phyloP scores from a whole-genome alignment of 1,140 invertebrate genomes.

The Ladona fulva region DNA sequence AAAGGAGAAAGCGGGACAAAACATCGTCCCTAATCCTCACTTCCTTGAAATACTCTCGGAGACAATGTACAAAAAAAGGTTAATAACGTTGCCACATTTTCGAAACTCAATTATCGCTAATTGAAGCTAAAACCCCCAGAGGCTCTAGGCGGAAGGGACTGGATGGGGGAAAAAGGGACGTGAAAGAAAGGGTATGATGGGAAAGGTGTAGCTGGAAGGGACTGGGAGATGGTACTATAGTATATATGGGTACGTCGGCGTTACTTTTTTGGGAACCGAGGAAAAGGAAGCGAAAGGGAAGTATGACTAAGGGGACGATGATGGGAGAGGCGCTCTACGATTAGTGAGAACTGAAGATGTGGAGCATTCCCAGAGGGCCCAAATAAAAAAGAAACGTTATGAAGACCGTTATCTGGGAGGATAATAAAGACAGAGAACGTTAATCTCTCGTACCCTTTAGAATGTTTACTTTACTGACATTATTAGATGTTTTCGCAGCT shows the following conservation, averaged over 20 bases:
- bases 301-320: neutral
- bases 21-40: neutral
- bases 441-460: too few relatives aligned
- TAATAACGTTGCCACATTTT: conserved; percentile 10
- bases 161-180: neutral
- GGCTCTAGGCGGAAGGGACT: neutral
- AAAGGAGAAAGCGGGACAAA: neutral
- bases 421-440: too few relatives aligned
- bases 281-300: neutral
- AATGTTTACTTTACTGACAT: too few relatives aligned
- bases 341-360: too few relatives aligned
- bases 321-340: neutral
- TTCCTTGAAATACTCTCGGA: neutral
- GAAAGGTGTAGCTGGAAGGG: neutral
- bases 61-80: neutral
- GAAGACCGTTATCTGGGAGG: too few relatives aligned
- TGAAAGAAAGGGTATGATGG: neutral
- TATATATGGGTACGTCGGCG: neutral
- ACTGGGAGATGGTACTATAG: too few relatives aligned
- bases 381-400: too few relatives aligned
- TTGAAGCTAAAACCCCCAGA: conserved; percentile 6
- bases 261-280: neutral
- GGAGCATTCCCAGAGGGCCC: too few relatives aligned
- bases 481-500: too few relatives aligned
- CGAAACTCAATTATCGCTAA: conserved; percentile 4